Conservation (phyloP, 2,888 invertebrate species). For the Ichneumoninae sp. region DNA sequence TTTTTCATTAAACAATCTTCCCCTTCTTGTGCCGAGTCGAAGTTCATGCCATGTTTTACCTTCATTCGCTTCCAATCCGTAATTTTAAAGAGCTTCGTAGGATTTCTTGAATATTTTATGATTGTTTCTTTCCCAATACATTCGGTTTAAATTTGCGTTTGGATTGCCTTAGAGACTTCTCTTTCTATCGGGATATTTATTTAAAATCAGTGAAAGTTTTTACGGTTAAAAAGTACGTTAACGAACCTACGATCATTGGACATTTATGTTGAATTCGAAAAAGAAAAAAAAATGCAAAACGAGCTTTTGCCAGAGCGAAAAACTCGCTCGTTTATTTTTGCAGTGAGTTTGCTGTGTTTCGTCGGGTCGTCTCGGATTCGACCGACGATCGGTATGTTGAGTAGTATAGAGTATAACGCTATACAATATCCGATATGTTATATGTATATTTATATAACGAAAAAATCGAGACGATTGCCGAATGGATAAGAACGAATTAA, state of each 20-base stretch:
- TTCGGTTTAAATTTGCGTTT: not conserved
- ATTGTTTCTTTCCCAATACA: not conserved
- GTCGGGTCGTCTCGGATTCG: slow-evolving; percentile 1
- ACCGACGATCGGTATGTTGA: not conserved
- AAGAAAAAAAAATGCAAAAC: not conserved
- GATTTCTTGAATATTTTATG: not conserved
- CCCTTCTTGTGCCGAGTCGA: not conserved
- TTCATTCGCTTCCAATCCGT: not conserved
- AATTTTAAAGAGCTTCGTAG: not conserved
- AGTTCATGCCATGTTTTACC: not conserved
- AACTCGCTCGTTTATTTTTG: not conserved
- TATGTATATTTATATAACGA: slow-evolving; percentile 47
- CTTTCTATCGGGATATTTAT: not conserved
- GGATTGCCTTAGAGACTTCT: not conserved
- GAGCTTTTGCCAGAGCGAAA: not conserved
- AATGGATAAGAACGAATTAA: slow-evolving; percentile 2
- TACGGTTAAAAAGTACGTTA: not conserved
- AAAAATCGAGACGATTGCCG: not conserved
- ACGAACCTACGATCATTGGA: not conserved
- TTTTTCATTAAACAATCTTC: not conserved
- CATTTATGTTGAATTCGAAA: not conserved
- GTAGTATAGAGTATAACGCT: slow-evolving; percentile 8
- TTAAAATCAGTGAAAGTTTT: not conserved
- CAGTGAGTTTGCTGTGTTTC: not conserved
- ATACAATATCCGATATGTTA: slow-evolving; percentile 15